These are phyloP conservation scores for Zoanthus solanderi DNA, from an alignment of 92 coral and sea anemone species.

Conservation along the genomic window DNA sequence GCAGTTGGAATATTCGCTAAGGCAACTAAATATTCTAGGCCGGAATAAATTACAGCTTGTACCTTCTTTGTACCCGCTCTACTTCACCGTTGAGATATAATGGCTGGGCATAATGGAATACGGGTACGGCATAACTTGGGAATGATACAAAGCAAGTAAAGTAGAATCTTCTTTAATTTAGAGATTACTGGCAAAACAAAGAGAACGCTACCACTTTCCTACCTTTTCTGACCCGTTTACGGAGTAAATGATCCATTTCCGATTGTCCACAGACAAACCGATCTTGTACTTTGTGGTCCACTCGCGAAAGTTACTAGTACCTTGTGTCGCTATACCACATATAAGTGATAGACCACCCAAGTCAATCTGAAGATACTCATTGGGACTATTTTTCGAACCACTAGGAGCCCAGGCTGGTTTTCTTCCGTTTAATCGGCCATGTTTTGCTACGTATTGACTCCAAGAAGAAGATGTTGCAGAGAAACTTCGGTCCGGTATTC, in stretches of 20 bases:
- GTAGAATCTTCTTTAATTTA: too few relatives aligned
- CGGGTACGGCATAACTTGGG: too few relatives aligned
- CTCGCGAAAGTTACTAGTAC: not conserved
- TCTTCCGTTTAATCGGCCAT: not conserved
- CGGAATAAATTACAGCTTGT: too few relatives aligned
- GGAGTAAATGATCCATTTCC: not conserved
- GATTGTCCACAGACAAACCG: not conserved
- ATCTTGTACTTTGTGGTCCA: not conserved
- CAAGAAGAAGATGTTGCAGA: not conserved
- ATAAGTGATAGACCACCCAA: not conserved
- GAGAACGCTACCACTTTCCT: not conserved
- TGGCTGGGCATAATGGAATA: too few relatives aligned
- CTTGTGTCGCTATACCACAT: constrained; percentile 11
- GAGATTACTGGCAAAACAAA: too few relatives aligned
- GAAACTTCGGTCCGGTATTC: constrained; percentile 18
- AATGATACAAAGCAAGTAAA: too few relatives aligned
- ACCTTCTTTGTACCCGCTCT: too few relatives aligned
- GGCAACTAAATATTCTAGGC: too few relatives aligned
- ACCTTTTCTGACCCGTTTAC: constrained; percentile 11
- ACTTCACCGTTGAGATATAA: too few relatives aligned
- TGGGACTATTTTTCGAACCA: not conserved
- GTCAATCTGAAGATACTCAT: constrained; percentile 18
- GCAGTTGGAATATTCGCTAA: too few relatives aligned
- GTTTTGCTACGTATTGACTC: not conserved
- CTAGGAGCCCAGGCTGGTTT: not conserved